Percentiles rank a stretch among this genome's conserved stretches.
Evolutionary conservation across 2,888 invertebrate genomes (phyloP).

Genomic region (Monochamus alternatus): DNA sequence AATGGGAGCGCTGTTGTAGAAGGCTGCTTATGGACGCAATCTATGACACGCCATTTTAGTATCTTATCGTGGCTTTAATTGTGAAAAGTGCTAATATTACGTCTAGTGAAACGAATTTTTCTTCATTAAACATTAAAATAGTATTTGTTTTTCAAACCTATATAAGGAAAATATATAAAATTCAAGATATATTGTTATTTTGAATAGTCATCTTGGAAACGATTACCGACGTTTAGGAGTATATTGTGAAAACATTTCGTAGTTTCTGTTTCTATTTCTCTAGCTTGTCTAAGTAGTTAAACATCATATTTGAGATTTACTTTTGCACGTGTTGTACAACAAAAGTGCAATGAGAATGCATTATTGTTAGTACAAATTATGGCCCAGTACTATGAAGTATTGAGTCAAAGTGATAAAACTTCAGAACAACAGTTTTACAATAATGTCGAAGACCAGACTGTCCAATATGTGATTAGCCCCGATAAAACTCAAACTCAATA

Average conservation of each 20-base stretch:
- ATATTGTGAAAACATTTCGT: slow-evolving; percentile 1
- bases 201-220: slow-evolving; percentile 16
- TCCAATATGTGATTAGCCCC: slow-evolving; percentile 66
- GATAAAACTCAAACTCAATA: slow-evolving; percentile 62
- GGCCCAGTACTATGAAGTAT: slow-evolving; percentile 82
- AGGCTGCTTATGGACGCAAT: slow-evolving; percentile 21
- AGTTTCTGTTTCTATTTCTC: slow-evolving; percentile 5
- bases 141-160: neutral
- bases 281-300: neutral
- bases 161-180: neutral
- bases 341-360: slow-evolving; percentile 6
- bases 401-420: slow-evolving; percentile 74
- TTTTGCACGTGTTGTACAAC: slow-evolving; percentile 1
- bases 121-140: slow-evolving; percentile 3
- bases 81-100: slow-evolving; percentile 1
- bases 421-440: slow-evolving; percentile 77
- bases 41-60: slow-evolving; percentile 37
- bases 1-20: slow-evolving; percentile 36
- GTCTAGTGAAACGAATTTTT: neutral
- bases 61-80: slow-evolving; percentile 22
- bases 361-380: slow-evolving; percentile 69
- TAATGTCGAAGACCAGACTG: slow-evolving; percentile 72
- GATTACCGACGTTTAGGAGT: slow-evolving; percentile 6
- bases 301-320: neutral
- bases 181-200: neutral